Evolutionary conservation across 1,140 invertebrate genomes (phyloP).

Genomic region (Bombus waltoni): DNA sequence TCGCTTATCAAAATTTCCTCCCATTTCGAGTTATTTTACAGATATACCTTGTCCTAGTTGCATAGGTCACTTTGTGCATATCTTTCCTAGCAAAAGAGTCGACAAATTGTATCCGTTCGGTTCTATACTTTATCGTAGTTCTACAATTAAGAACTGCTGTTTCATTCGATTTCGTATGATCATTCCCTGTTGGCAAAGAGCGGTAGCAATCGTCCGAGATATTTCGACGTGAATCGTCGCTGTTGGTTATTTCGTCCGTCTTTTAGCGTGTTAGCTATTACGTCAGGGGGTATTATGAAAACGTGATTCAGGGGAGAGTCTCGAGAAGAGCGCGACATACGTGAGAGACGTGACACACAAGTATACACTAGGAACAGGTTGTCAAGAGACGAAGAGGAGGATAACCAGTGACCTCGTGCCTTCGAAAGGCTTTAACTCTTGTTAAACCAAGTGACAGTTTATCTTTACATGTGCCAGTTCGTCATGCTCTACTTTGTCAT

Average conservation of each 20-base stretch:
- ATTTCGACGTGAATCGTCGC: not conserved
- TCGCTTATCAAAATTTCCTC: not conserved
- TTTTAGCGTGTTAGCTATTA: constrained; percentile 46
- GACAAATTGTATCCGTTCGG: not conserved
- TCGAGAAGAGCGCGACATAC: constrained; percentile 36
- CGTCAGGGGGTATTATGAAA: constrained; percentile 66
- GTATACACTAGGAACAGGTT: constrained; percentile 43
- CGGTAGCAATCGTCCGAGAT: not conserved
- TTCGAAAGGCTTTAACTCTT: constrained; percentile 2
- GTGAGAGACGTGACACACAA: not conserved
- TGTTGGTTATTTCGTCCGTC: constrained; percentile 34
- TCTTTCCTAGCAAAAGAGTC: not conserved
- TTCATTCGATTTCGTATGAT: not conserved
- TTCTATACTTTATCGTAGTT: not conserved
- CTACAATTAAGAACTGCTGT: not conserved
- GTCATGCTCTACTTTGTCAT: not conserved
- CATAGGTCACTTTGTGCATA: not conserved
- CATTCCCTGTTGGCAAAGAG: constrained; percentile 12
- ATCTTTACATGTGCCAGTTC: not conserved
- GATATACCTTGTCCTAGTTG: no score
- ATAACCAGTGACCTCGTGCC: not conserved
- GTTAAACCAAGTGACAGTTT: not conserved
- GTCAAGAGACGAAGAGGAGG: constrained; percentile 25
- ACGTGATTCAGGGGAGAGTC: constrained; percentile 62
- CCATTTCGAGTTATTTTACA: not conserved